Conservation (phyloP, 1,140 invertebrate genomes). For the Rhynchophorus ferrugineus region DNA sequence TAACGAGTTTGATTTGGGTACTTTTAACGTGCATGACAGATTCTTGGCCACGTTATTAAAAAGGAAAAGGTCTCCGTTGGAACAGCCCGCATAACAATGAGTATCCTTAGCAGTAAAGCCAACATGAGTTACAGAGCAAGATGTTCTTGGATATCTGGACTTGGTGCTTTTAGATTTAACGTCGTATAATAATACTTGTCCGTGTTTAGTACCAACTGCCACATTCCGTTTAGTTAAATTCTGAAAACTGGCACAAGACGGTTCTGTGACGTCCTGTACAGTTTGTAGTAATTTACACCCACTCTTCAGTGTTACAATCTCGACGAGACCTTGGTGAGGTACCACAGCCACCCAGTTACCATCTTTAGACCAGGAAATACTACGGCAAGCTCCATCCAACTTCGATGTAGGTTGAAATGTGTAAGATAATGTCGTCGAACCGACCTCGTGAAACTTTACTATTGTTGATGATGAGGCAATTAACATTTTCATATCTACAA, state of each 20-base stretch:
- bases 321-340: constrained; percentile 29
- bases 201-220: constrained; percentile 34
- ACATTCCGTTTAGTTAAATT: constrained; percentile 35
- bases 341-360: constrained; percentile 36
- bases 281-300: constrained; percentile 33
- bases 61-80: constrained; percentile 33
- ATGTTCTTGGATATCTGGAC: constrained; percentile 28
- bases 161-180: constrained; percentile 32
- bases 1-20: constrained; percentile 34
- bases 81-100: constrained; percentile 33
- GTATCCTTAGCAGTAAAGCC: constrained; percentile 35
- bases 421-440: constrained; percentile 19
- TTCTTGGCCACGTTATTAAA: constrained; percentile 31
- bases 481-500: constrained; percentile 22
- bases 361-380: constrained; percentile 37
- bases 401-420: constrained; percentile 25
- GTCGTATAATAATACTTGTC: constrained; percentile 37
- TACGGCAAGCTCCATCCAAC: constrained; percentile 29
- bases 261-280: constrained; percentile 30
- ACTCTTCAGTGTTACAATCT: constrained; percentile 35
- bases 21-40: constrained; percentile 25
- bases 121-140: constrained; percentile 25
- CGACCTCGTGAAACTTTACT: constrained; percentile 34
- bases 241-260: constrained; percentile 36
- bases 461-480: constrained; percentile 29